A percentile compares a stretch with the other conserved stretches of the same genome.
Conservation (phyloP, 2,888 invertebrate genomes). For the Drosophila meridionalis region DNA sequence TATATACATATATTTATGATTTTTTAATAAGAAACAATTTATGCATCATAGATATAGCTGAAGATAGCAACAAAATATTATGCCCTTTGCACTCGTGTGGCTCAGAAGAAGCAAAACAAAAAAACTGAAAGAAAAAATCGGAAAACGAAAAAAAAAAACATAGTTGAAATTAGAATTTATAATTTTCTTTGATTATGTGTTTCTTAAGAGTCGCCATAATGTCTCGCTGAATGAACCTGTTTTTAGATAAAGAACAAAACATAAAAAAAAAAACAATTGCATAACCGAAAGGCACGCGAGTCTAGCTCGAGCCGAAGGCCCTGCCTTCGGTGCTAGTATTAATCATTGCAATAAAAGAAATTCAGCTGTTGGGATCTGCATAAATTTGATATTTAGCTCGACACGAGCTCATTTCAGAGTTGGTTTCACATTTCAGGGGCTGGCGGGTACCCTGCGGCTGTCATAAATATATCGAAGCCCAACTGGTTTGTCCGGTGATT, state of each 20-base stretch:
- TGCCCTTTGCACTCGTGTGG: slow-evolving; percentile 18
- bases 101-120: background rate
- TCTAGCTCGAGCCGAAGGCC: slow-evolving; percentile 23
- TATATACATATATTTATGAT: background rate
- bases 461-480: slow-evolving; percentile 39
- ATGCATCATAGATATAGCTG: slow-evolving; percentile 1
- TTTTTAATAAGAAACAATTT: slow-evolving; percentile 1
- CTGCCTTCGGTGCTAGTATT: slow-evolving; percentile 44
- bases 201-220: slow-evolving; percentile 55
- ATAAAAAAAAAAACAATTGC: slow-evolving; percentile 45
- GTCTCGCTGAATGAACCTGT: slow-evolving; percentile 56
- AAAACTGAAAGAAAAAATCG: slow-evolving; percentile 23
- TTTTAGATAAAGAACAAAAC: slow-evolving; percentile 8
- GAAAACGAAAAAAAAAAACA: slow-evolving; percentile 19
- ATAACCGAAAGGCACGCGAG: slow-evolving; percentile 67
- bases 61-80: background rate
- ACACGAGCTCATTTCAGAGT: slow-evolving; percentile 33
- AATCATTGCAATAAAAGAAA: slow-evolving; percentile 60
- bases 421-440: slow-evolving; percentile 8
- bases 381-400: slow-evolving; percentile 44
- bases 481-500: slow-evolving; percentile 58
- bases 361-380: slow-evolving; percentile 54
- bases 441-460: slow-evolving; percentile 15
- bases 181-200: slow-evolving; percentile 39
- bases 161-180: slow-evolving; percentile 63